Conservation (phyloP, 2,888 invertebrate species). For the Apoda limacodes region DNA sequence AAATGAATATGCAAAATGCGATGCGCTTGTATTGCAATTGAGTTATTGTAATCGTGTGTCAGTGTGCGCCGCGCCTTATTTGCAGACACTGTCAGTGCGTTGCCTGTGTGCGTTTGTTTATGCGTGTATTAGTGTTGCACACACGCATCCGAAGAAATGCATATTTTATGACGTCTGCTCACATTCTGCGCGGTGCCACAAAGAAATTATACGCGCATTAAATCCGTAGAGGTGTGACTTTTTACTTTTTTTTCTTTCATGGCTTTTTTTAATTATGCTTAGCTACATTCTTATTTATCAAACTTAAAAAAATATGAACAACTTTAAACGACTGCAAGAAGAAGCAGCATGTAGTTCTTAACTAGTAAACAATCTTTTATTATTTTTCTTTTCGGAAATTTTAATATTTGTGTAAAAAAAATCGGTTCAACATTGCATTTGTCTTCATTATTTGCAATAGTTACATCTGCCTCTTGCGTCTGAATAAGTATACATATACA, state of each 20-base stretch:
- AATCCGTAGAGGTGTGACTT: constrained; percentile 60
- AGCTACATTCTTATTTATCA: constrained; percentile 24
- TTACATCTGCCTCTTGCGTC: too few species aligned
- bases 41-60: constrained; percentile 51
- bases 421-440: too few species aligned
- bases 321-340: constrained; percentile 27
- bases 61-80: constrained; percentile 33
- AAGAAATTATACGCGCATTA: constrained; percentile 70
- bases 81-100: constrained; percentile 6
- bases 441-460: too few species aligned
- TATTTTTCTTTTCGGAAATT: too few species aligned
- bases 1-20: constrained; percentile 65
- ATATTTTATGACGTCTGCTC: constrained; percentile 69
- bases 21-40: constrained; percentile 54
- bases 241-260: constrained; percentile 32
- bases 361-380: too few species aligned
- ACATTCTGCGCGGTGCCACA: constrained; percentile 69
- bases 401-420: too few species aligned
- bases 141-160: constrained; percentile 61
- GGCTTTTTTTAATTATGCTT: constrained; percentile 14
- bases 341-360: too few species aligned
- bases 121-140: constrained; percentile 24
- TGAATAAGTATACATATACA: too few species aligned
- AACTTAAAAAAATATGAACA: constrained; percentile 22
- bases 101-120: constrained; percentile 17